Base-by-base conservation (phyloP, 2,113 vertebrate genomes). In the Acanthochromis polyacanthus region DNA sequence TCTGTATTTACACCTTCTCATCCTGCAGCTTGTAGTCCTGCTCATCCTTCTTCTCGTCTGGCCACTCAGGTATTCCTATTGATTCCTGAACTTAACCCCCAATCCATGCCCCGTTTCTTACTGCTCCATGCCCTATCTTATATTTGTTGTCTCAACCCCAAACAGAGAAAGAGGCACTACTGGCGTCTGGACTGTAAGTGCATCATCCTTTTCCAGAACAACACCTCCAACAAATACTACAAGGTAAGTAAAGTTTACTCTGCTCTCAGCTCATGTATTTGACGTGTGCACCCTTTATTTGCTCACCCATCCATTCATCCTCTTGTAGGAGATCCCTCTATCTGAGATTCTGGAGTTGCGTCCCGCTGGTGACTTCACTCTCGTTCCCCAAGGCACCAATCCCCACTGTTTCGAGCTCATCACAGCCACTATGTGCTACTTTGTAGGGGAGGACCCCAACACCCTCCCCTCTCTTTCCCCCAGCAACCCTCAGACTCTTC, bases 121-220 rank as follows among this genome's bases (percentile, higher is more conserved):
- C 32, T 65, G 77, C 55, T 55, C 66, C 60, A 64, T 55, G 12
- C 36, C 55, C 45, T 62, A 8, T 32, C 46, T 60, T 40, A 32
- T 36, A 36, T 85, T 57, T 69, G 20, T 81, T 86, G n/a, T 80
- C 77, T 78, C 43, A 73, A 78, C 52, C 45, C 20, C 60, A 53
- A 68, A 89, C 93, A 97, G 96, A 96, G 96, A 90, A 97, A 97
- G 77, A 92, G 95, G 74, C 96, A 97, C 83, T 97, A 96, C 61
- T 97, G 96, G 96, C 95, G 96, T 30, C 91, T 97, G 83, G 96
- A 97, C 91, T 96, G 96, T 83, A 97, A 97, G 84, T 97, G 96
- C 86, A 93, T 97, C 90, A 97, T 95, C 22, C 95, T 97, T 9
- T 97, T 97, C 92, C 96, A 97, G 90, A 97, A 97, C 81, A 95